Conservation (phyloP, 2,113 vertebrate species). For the Syngnathus typhle region DNA sequence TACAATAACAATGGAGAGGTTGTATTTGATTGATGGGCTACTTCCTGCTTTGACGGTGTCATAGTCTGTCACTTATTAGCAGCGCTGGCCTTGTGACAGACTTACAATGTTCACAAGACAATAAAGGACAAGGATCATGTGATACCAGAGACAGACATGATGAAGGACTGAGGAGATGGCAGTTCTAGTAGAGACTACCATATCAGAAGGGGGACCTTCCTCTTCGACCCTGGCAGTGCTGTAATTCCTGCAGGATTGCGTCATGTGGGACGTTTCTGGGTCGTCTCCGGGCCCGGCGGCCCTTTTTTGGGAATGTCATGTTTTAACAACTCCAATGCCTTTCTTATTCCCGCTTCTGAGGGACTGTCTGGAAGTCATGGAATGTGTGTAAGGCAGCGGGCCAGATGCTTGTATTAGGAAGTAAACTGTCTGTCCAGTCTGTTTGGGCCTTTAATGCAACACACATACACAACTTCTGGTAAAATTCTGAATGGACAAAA, state of each 20-base stretch:
- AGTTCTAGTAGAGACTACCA: constrained; percentile 26
- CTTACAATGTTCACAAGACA: neutral
- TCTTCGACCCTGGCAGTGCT: constrained; percentile 79
- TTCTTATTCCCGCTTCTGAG: constrained; percentile 72
- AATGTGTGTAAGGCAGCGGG: constrained; percentile 80
- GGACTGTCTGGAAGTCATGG: constrained; percentile 86
- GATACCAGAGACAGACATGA: constrained; percentile 13
- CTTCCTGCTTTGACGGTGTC: neutral
- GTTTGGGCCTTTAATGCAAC: constrained; percentile 53
- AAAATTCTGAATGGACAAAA: neutral
- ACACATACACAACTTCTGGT: constrained; percentile 11
- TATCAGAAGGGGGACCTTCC: constrained; percentile 51
- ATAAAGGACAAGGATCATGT: constrained; percentile 8
- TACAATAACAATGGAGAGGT: too few relatives aligned
- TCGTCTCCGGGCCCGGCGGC: constrained; percentile 83
- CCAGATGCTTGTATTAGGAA: constrained; percentile 76
- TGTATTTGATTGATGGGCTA: neutral
- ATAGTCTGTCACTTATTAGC: neutral
- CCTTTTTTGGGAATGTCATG: constrained; percentile 99
- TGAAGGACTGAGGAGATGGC: constrained; percentile 27
- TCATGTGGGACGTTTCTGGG: constrained; percentile 91
- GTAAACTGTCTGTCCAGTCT: constrained; percentile 60
- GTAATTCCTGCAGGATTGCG: constrained; percentile 95
- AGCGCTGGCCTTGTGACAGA: constrained; percentile 9
- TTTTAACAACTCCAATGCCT: constrained; percentile 85